Conservation (phyloP, 2,888 invertebrate species). For the Masnerella sp. region DNA sequence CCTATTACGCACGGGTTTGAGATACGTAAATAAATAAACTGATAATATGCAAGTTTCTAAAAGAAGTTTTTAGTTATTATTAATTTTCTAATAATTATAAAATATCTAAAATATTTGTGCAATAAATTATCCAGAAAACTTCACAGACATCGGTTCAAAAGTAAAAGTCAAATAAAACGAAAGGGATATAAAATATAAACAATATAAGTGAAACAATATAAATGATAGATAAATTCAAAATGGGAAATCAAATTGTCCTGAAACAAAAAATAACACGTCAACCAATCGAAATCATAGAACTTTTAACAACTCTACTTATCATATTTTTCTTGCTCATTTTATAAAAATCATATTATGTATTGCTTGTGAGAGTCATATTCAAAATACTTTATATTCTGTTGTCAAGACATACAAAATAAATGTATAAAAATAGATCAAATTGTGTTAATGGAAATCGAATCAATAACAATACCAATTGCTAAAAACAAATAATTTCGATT, state of each 20-base stretch:
- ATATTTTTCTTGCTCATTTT: neutral
- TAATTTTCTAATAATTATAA: too few species aligned
- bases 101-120: too few species aligned
- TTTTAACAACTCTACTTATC: neutral
- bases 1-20: too few species aligned
- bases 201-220: neutral
- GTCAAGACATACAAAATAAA: too few species aligned
- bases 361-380: conserved; percentile 30
- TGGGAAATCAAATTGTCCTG: conserved; percentile 1
- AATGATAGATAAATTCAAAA: neutral
- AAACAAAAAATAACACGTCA: neutral
- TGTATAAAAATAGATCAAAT: neutral
- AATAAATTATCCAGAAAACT: conserved; percentile 7
- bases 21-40: too few species aligned
- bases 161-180: conserved; percentile 8
- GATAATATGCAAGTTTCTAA: too few species aligned
- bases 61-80: too few species aligned
- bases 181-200: neutral
- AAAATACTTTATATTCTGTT: conserved; percentile 10
- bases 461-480: too few species aligned
- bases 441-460: too few species aligned
- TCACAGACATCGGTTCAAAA: conserved; percentile 18
- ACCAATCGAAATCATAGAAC: neutral
- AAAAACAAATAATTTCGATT: too few species aligned
- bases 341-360: neutral